Conservation (phyloP, 30 jellyfish, hydroid and myxozoan genomes). For the Aurelia coerulea region DNA sequence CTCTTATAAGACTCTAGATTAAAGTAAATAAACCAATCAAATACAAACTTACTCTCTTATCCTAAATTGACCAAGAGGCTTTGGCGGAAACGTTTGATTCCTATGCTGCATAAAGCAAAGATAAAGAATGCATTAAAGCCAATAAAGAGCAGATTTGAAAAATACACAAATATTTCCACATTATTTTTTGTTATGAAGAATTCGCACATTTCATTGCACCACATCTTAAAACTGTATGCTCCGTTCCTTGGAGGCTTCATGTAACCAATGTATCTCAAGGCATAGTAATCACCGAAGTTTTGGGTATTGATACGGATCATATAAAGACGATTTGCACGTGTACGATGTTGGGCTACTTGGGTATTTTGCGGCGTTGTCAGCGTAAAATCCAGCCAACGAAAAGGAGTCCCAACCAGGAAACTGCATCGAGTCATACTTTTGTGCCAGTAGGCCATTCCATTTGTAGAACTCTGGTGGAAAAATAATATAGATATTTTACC, state of each 20-base stretch:
- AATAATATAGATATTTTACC: too few species aligned
- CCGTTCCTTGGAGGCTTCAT: constrained; percentile 14
- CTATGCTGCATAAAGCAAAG: too few species aligned
- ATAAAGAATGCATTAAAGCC: too few species aligned
- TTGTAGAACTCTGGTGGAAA: too few species aligned
- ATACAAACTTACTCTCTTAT: constrained; percentile 3
- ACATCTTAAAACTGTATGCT: constrained; percentile 35
- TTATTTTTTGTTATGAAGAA: constrained; percentile 20
- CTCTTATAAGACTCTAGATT: too few species aligned
- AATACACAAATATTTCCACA: too few species aligned
- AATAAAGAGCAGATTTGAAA: too few species aligned
- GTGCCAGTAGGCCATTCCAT: constrained; percentile 25
- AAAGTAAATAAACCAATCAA: not conserved
- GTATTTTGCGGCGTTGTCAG: constrained; percentile 15
- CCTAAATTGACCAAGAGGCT: constrained; percentile 28
- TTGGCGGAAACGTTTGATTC: too few species aligned
- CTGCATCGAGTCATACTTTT: not conserved
- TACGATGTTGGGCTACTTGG: constrained; percentile 51
- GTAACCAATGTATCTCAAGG: constrained; percentile 56
- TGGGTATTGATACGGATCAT: constrained; percentile 37
- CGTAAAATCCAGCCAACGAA: constrained; percentile 17
- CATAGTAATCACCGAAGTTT: constrained; percentile 32
- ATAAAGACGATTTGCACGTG: constrained; percentile 49
- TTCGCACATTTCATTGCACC: constrained; percentile 49
- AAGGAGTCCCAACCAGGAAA: not conserved